Percentiles rank a stretch among this genome's conserved stretches.
phyloP scores from a whole-genome alignment of 2,113 vertebrate species.

The Probosciger aterrimus region DNA sequence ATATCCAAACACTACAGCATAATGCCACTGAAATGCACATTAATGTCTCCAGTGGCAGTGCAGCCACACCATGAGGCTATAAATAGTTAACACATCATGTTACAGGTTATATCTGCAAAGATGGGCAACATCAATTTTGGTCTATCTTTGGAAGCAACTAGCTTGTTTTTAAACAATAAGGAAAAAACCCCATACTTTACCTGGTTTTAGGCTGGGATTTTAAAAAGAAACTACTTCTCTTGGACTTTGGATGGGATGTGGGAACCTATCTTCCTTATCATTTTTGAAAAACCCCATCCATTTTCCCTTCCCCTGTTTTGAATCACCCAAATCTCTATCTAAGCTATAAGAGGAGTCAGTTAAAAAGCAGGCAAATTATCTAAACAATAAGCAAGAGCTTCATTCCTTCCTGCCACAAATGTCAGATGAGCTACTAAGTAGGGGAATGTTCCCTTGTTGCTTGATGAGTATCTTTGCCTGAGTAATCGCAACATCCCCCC shows the following conservation, averaged over 20 bases:
- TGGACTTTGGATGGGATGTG: neutral
- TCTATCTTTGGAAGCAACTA: neutral
- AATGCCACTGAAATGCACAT: neutral
- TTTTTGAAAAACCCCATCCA: neutral
- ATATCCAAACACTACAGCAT: neutral
- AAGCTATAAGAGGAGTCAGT: neutral
- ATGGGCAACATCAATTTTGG: neutral
- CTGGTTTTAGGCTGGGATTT: neutral
- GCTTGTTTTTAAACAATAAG: neutral
- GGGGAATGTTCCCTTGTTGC: neutral
- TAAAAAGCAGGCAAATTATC: neutral
- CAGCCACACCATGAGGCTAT: neutral
- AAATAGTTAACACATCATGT: neutral
- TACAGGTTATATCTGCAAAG: neutral
- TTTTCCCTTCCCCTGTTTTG: neutral
- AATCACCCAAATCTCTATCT: neutral
- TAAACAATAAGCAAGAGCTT: neutral
- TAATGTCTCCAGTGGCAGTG: neutral
- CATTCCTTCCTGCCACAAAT: neutral
- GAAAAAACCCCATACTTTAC: neutral
- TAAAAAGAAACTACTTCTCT: neutral
- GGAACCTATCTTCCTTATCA: neutral
- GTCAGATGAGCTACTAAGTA: neutral
- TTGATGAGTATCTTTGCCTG: neutral
- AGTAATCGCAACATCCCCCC: neutral